Evolutionary conservation across 2,113 vertebrate genomes (phyloP), one percentile per base, ranked within the genome.

Genomic region (Zapus hudsonius): DNA sequence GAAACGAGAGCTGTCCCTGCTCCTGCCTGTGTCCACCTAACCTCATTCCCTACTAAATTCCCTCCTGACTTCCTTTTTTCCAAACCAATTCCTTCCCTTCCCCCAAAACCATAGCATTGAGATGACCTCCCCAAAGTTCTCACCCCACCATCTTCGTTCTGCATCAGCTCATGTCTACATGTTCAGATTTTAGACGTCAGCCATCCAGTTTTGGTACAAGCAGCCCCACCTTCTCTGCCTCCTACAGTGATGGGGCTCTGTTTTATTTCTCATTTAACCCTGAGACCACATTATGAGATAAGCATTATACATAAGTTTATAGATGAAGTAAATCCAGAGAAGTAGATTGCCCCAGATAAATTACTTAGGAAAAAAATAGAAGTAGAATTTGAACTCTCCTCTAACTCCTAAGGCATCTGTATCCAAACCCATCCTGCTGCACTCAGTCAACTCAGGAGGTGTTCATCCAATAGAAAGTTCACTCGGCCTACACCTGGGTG

Each of bases 341-440:
- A 79, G 25, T 90, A 84, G 31, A 4, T 81, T 81, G 55, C 42
- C 33, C 13, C 52, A 76, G 55, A 80, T 44, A 88, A 82, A 64
- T 16, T 61, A 75, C n/a, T 91, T 72, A 80, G 44, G 52, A 12
- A 52, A 83, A 92, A 92, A 36, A 29, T 22, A 81, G 61, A 91
- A 23, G 27, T 47, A 57, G 3, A 80, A 91, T 91, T 86, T 89
- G 47, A 92, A 66, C 1, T 7, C 29, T 89, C 1, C 83, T 90
- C 61, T 90, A 40, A 44, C 25, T 74, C 42, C 23, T 90, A 87
- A 93, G 52, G 11, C 16, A 67, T 29, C 7, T 79, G 8, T 40
- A 9, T 42, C 70, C 25, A 36, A 66, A 52, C 52, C 19, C 25
- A 59, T 8, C 16, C 16, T 64, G 59, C 33, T n/a, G 5, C 16